Evolutionary conservation across 2,888 invertebrate genomes (phyloP).

Genomic region (Cataglyphis albicans): DNA sequence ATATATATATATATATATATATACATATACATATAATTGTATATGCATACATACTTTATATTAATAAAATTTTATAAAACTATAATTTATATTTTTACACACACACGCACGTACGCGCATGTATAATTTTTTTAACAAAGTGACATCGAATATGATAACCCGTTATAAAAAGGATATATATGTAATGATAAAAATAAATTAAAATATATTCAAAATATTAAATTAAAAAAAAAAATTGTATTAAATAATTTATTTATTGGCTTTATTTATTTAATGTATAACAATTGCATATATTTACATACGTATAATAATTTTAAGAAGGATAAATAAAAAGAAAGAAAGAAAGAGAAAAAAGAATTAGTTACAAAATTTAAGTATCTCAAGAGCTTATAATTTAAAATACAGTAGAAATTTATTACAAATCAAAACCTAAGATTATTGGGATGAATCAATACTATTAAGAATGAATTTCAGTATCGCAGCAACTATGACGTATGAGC

Average conservation of each 20-base stretch:
- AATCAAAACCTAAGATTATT: neutral
- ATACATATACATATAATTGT: slow-evolving; percentile 11
- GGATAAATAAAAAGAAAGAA: neutral
- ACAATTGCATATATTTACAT: neutral
- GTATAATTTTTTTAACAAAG: neutral
- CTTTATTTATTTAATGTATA: neutral
- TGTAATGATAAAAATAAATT: slow-evolving; percentile 3
- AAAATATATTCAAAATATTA: neutral
- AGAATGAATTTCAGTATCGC: neutral
- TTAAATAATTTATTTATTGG: slow-evolving; percentile 10
- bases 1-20: neutral
- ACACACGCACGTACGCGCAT: neutral
- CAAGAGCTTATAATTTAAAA: neutral
- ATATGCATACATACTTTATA: slow-evolving; percentile 14
- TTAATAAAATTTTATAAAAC: slow-evolving; percentile 12
- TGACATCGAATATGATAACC: neutral
- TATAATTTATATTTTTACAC: neutral
- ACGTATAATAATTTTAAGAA: neutral
- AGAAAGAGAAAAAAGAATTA: neutral
- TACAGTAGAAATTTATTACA: neutral
- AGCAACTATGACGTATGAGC: neutral
- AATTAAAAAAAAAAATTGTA: neutral
- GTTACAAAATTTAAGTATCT: neutral
- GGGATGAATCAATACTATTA: neutral
- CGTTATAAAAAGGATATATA: neutral